phyloP scores from a whole-genome alignment of 2,797 vertebrate species.

The Pitangus sulphuratus region DNA sequence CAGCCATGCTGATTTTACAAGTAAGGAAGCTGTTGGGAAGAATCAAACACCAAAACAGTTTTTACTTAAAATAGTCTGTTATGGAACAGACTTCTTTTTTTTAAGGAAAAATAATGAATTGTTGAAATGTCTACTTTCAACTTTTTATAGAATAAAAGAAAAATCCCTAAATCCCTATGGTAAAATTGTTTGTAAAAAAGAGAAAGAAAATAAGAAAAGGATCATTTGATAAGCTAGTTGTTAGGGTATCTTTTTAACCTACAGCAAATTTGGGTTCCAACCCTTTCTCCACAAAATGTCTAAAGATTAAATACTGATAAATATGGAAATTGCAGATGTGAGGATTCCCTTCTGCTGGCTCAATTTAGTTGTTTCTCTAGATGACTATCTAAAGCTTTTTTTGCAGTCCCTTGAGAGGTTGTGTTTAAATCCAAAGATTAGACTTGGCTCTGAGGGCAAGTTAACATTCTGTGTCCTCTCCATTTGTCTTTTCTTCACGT shows the following conservation, averaged over 20 bases:
- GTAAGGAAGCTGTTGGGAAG: neutral
- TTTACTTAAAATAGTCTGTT: neutral
- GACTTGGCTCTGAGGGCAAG: neutral
- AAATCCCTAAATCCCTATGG: neutral
- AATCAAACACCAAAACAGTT: neutral
- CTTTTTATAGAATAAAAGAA: neutral
- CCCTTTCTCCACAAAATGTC: neutral
- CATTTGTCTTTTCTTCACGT: neutral
- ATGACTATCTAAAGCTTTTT: neutral
- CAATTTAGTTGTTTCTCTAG: neutral
- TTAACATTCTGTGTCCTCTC: neutral
- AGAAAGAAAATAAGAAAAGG: neutral
- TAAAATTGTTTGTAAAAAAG: neutral
- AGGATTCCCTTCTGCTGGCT: neutral
- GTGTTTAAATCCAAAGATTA: conserved; percentile 17
- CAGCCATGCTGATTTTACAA: neutral
- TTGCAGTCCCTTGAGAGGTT: neutral
- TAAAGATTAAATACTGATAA: neutral
- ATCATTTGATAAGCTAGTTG: neutral
- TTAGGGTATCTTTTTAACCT: neutral
- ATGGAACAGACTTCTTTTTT: neutral
- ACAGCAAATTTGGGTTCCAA: neutral
- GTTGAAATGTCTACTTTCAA: neutral
- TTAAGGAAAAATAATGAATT: neutral
- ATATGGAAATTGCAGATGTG: neutral